phyloP scores from a whole-genome alignment of 2,113 vertebrate genomes.

The Sander vitreus region DNA sequence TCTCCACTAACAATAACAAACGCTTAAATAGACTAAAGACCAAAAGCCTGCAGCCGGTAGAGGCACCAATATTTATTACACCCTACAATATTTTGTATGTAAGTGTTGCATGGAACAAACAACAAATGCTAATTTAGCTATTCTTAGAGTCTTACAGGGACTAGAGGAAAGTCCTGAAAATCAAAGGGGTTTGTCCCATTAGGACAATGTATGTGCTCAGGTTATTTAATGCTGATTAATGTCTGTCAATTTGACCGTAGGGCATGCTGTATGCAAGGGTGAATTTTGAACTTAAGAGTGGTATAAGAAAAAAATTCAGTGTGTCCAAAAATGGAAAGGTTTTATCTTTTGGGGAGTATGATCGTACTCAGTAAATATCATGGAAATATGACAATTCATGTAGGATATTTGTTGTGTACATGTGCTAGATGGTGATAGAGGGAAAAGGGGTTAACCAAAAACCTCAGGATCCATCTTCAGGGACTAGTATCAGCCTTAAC shows the following conservation, averaged over 20 bases:
- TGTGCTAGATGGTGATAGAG: background rate
- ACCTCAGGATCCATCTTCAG: background rate
- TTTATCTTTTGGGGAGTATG: background rate
- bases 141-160: background rate
- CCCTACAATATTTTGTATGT: background rate
- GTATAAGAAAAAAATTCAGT: background rate
- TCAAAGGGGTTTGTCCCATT: background rate
- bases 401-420: background rate
- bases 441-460: background rate
- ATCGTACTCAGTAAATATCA: background rate
- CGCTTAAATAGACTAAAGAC: background rate
- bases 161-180: background rate
- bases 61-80: background rate
- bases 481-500: background rate
- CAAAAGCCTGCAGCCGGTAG: too few relatives aligned
- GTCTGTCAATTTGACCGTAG: background rate
- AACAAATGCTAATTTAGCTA: slow-evolving; percentile 15
- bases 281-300: background rate
- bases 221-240: background rate
- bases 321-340: background rate
- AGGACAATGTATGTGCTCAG: background rate
- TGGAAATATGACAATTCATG: background rate
- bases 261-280: background rate
- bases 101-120: background rate
- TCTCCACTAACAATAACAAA: background rate